Evolutionary conservation across 1,140 invertebrate species (phyloP), one percentile per base, ranked within the genome.

Genomic region (Cotesia vestalis): DNA sequence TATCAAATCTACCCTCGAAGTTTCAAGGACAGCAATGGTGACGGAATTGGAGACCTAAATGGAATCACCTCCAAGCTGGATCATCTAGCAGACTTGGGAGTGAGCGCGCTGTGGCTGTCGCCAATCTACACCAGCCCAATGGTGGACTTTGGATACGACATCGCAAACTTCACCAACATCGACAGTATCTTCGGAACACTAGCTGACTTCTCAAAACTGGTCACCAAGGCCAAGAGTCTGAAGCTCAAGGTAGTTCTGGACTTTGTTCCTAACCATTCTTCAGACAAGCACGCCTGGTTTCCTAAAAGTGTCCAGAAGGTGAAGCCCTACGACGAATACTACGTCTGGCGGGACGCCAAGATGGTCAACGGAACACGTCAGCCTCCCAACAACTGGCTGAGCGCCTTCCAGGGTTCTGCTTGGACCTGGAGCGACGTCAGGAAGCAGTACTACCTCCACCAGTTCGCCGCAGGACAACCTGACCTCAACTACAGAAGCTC

Each of bases 1-100:
- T 96, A 96, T 81, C 93, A 95, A 83, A 90, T 95, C 57, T 94
- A 95, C 80, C 92, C 92, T 0, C 85, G 92, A 66, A 94, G 93
- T 2, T 96, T 94, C 81, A 91, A 91, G 77, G 94, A 96, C 79
- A 90, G 89, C 64, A 88, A 94, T 79, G 91, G 89, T 1, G 91
- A 95, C 80, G 94, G 94, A 1, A 86, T 93, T 14, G 94, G 94
- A 0, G 94, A 95, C 82, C 80, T 96, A 3, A 84, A 86, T 71
- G 81, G 79, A 3, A 80, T 82, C 4, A 73, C 59, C 6, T 63
- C 71, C 40, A 77, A 76, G 59, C 62, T 79, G 4, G 79, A 78
- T 0, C 78, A 81, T 61, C 20, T 79, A 1, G 74, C 69, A 46
- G 78, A 79, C 14, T 52, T 79, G 11, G 86, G 85, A 11, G 80